Evolutionary conservation across 1,140 invertebrate species (phyloP).

Genomic region (Eufriesea mexicana): DNA sequence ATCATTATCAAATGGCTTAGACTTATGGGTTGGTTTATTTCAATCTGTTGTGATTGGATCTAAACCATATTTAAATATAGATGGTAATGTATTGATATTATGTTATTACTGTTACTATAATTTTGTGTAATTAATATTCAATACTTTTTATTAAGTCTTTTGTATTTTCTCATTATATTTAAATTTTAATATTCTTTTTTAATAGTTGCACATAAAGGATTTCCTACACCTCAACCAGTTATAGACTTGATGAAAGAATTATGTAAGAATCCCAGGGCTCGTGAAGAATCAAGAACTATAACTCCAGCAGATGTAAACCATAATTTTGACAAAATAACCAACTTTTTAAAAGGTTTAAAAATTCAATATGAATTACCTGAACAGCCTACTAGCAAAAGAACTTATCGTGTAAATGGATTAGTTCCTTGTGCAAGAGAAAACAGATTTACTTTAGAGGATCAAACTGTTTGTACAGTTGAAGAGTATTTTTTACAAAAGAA

Average conservation of each 20-base stretch:
- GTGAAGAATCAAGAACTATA: fast-evolving
- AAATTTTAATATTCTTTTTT: conserved; percentile 39
- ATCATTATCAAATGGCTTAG: conserved; percentile 84
- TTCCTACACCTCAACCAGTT: conserved; percentile 83
- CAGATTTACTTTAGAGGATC: conserved; percentile 77
- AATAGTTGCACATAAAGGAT: conserved; percentile 87
- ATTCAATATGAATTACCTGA: conserved; percentile 82
- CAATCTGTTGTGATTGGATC: conserved; percentile 89
- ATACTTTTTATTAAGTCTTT: no score
- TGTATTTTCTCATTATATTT: conserved; percentile 22
- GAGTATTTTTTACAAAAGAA: conserved; percentile 82
- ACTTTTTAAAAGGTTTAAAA: conserved; percentile 75
- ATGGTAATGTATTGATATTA: conserved; percentile 82
- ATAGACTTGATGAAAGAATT: conserved; percentile 77
- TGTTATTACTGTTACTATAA: conserved; percentile 25
- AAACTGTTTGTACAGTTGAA: conserved; percentile 77
- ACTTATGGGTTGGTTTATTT: conserved; percentile 89
- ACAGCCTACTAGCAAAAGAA: conserved; percentile 74
- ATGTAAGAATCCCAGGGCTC: background rate
- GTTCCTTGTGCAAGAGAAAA: conserved; percentile 68
- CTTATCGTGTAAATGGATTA: conserved; percentile 83
- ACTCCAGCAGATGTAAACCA: background rate
- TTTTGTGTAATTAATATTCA: background rate
- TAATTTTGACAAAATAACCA: conserved; percentile 7
- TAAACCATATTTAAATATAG: conserved; percentile 88